Conservation (phyloP, 2,113 vertebrate genomes). For the Oplegnathus fasciatus region DNA sequence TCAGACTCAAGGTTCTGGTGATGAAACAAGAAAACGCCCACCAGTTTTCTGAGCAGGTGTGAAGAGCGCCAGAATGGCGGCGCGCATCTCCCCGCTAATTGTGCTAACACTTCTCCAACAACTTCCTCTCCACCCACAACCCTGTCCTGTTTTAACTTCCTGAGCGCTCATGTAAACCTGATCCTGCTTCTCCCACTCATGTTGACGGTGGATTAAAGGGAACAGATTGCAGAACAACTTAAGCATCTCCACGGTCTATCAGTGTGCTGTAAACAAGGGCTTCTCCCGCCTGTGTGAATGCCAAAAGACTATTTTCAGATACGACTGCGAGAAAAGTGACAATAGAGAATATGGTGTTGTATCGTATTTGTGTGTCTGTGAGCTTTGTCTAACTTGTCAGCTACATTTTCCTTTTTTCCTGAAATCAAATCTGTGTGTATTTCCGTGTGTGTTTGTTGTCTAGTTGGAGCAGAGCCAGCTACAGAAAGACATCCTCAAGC, state of each 20-base stretch:
- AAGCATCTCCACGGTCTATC: constrained; percentile 34
- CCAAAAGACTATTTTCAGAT: constrained; percentile 53
- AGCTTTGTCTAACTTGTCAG: constrained; percentile 7
- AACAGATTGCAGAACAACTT: constrained; percentile 69
- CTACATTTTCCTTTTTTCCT: not conserved
- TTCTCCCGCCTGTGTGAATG: constrained; percentile 24
- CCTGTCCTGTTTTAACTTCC: constrained; percentile 58
- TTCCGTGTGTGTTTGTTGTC: constrained; percentile 46
- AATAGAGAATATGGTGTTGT: constrained; percentile 14
- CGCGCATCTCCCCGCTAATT: constrained; percentile 56
- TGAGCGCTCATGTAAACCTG: constrained; percentile 34
- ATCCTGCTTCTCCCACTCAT: constrained; percentile 62
- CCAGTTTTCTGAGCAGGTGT: constrained; percentile 53
- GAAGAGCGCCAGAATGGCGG: constrained; percentile 25
- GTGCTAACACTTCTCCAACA: constrained; percentile 61
- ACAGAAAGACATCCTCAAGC: constrained; percentile 88
- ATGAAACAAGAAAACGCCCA: constrained; percentile 46
- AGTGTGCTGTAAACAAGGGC: constrained; percentile 58
- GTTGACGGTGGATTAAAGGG: constrained; percentile 51
- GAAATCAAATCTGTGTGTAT: constrained; percentile 1
- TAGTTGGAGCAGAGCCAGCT: constrained; percentile 77
- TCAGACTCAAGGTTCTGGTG: constrained; percentile 44
- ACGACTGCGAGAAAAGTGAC: not conserved
- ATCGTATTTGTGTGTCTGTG: constrained; percentile 8
- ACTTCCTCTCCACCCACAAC: constrained; percentile 70